phyloP scores from a whole-genome alignment of 2,797 vertebrate species.

The Siniperca obscura region DNA sequence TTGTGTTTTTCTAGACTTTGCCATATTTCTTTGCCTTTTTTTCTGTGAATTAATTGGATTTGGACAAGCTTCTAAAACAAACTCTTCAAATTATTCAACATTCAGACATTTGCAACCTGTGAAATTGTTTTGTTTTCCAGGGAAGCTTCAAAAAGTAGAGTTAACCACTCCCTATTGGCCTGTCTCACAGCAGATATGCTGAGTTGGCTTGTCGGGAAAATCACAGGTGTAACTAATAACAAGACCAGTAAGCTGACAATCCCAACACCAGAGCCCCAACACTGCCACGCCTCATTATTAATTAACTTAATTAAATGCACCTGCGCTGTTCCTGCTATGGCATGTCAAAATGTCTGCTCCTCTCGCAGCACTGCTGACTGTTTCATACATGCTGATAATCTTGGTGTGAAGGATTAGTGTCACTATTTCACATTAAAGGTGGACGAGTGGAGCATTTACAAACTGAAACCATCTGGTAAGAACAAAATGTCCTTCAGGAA shows the following conservation, averaged over 20 bases:
- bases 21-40: neutral
- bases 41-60: neutral
- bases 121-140: neutral
- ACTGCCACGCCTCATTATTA: neutral
- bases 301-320: slow-evolving; percentile 29
- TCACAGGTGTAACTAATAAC: slow-evolving; percentile 13
- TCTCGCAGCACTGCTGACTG: neutral
- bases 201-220: no score
- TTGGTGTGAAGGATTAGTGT: neutral
- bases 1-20: neutral
- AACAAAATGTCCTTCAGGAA: neutral
- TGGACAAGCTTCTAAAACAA: neutral
- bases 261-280: neutral
- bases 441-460: neutral
- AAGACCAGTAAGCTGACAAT: no score
- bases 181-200: neutral
- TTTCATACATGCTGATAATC: neutral
- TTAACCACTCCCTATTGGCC: no score
- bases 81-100: neutral
- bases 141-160: neutral
- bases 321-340: neutral
- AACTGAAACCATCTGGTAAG: slow-evolving; percentile 20
- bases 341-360: neutral
- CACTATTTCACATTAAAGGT: neutral
- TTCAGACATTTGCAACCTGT: neutral